Conservation (phyloP, 2,888 invertebrate genomes). For the Bhutanitis thaidina region DNA sequence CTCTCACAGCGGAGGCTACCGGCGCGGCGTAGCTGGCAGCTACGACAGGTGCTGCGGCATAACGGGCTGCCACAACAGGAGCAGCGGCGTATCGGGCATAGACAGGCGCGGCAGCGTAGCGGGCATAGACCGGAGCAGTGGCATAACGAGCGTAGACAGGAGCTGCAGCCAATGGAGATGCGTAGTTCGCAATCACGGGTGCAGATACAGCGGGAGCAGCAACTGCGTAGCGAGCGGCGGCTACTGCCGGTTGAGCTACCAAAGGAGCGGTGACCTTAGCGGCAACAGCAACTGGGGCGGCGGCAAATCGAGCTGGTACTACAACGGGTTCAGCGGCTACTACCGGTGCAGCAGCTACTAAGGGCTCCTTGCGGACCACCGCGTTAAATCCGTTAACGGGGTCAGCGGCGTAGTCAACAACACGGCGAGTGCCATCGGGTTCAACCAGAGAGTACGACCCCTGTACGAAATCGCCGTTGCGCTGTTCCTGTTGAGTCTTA, state of each 20-base stretch:
- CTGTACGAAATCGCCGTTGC: slow-evolving; percentile 76
- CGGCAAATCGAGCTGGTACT: slow-evolving; percentile 39
- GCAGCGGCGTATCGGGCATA: slow-evolving; percentile 30
- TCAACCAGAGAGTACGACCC: slow-evolving; percentile 68
- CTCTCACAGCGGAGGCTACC: slow-evolving; percentile 22
- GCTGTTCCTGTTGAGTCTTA: slow-evolving; percentile 70
- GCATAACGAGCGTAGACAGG: slow-evolving; percentile 28
- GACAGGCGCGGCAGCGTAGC: slow-evolving; percentile 27
- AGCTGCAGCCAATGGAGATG: slow-evolving; percentile 23
- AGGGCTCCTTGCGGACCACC: slow-evolving; percentile 61
- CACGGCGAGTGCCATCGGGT: slow-evolving; percentile 61
- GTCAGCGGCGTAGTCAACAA: slow-evolving; percentile 65
- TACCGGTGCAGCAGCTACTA: slow-evolving; percentile 51
- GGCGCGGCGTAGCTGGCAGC: slow-evolving; percentile 36
- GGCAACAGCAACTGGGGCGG: slow-evolving; percentile 37
- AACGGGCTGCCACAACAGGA: slow-evolving; percentile 61
- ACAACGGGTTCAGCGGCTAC: slow-evolving; percentile 55
- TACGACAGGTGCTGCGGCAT: slow-evolving; percentile 35
- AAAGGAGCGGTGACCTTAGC: slow-evolving; percentile 40
- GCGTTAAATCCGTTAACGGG: slow-evolving; percentile 67
- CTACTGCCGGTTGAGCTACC: slow-evolving; percentile 68
- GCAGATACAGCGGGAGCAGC: slow-evolving; percentile 33
- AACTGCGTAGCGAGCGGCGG: slow-evolving; percentile 38
- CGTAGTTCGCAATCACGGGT: slow-evolving; percentile 36
- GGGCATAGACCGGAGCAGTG: slow-evolving; percentile 24